Evolutionary conservation across 2,888 invertebrate species (phyloP), one percentile per base, ranked within the genome.

Genomic region (Ormyrus nitidulus): DNA sequence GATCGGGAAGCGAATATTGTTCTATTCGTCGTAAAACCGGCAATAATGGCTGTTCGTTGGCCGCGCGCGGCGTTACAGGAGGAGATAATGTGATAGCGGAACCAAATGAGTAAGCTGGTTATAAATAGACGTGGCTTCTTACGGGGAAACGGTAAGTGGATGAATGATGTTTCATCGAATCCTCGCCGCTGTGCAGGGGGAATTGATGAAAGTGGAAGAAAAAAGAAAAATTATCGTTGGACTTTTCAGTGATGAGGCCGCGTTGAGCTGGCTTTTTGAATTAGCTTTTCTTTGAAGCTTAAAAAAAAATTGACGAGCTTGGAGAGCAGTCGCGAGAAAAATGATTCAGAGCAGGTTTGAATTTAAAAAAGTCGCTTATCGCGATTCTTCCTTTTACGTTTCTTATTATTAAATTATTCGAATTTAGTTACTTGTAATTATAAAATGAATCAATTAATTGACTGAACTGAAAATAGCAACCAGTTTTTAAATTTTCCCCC

Each of bases 51-150:
- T 19, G 0, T 46, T 51, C 44, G 44, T 44, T 10, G 10, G 5
- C n/a, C 34, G 13, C 13, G 10, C 11, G 44, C 13, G 34, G 7
- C 34, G 34, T 4, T 34, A 13, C 19, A n/a, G 53, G 6, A 49
- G 6, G 9, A 54, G 64, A 71, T 58, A 51, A 70, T n/a, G 6
- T 19, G 72, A 72, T 72, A 51, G 44, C 62, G 53, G 13, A 49
- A 61, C 9, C 44, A 34, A 76, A 69, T 49, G 62, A 76, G 76
- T 10, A 13, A 11, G 54, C 6, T 7, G 61, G 51, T 5, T 71
- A 61, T 53, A 61, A 51, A 61, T 51, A 51, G 51, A 11, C 9
- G 5, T 44, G 10, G 34, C 34, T 34, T 34, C 34, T 34, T n/a
- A 51, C n/a, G 7, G 5, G 71, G 44, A 46, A 62, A 49, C 19